These are phyloP conservation scores for Parnassius glacialis DNA, from an alignment of 2,888 invertebrate species.

Conservation along the genomic window DNA sequence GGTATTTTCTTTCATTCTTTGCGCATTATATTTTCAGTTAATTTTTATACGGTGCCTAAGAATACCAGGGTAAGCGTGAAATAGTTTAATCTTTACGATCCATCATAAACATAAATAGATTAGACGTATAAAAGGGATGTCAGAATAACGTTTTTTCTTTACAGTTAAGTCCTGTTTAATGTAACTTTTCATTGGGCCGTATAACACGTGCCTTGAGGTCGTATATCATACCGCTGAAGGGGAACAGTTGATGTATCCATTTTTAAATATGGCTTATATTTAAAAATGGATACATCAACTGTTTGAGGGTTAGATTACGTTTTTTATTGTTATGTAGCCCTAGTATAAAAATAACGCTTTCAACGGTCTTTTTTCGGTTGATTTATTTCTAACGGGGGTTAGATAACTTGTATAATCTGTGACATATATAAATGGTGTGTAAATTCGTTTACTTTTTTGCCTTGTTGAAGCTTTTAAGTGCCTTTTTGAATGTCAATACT, in stretches of 20 bases:
- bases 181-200: conserved; percentile 54
- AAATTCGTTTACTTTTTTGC: conserved; percentile 27
- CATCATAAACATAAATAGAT: conserved; percentile 48
- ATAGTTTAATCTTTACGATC: conserved; percentile 38
- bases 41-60: conserved; percentile 1
- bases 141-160: conserved; percentile 38
- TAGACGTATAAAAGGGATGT: conserved; percentile 37
- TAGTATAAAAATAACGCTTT: conserved; percentile 61
- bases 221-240: conserved; percentile 61
- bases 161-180: conserved; percentile 51
- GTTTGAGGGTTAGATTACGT: conserved; percentile 53
- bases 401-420: conserved; percentile 36
- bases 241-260: no score
- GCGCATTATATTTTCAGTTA: not conserved
- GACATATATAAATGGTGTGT: conserved; percentile 36
- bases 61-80: conserved; percentile 17
- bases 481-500: no score
- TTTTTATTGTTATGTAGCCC: conserved; percentile 59
- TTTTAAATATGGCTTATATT: no score
- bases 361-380: conserved; percentile 56
- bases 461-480: not conserved
- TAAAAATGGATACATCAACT: conserved; percentile 64
- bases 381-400: conserved; percentile 46
- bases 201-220: conserved; percentile 59
- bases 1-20: not conserved